phyloP scores from a whole-genome alignment of 1,140 invertebrate genomes.

The Euborellia annulipes region DNA sequence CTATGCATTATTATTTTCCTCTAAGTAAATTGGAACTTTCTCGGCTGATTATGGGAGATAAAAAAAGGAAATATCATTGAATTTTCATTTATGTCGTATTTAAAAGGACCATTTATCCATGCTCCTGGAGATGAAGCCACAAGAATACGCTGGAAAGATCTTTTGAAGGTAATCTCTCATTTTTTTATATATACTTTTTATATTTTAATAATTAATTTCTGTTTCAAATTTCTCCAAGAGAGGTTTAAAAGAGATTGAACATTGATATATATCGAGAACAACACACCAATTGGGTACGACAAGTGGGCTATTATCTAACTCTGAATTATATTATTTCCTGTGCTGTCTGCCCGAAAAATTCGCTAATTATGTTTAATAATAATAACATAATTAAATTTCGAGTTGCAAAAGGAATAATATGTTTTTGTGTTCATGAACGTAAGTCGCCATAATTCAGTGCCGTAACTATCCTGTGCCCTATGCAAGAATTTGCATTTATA shows the following conservation, averaged over 20 bases:
- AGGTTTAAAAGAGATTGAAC: constrained; percentile 8
- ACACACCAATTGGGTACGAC: constrained; percentile 43
- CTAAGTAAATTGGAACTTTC: constrained; percentile 35
- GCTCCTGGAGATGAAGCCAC: constrained; percentile 36
- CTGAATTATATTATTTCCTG: constrained; percentile 35
- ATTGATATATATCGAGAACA: no score
- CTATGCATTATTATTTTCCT: constrained; percentile 46
- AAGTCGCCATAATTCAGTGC: no score
- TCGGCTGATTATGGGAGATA: constrained; percentile 45
- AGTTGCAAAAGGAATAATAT: constrained; percentile 16
- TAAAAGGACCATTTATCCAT: constrained; percentile 47
- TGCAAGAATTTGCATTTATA: no score
- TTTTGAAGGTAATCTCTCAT: constrained; percentile 26
- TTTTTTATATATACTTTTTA: no score
- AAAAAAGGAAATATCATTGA: constrained; percentile 42
- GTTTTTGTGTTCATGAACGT: not conserved
- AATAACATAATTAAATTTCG: constrained; percentile 17
- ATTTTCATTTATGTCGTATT: constrained; percentile 37
- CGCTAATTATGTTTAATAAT: constrained; percentile 2
- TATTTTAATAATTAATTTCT: constrained; percentile 15
- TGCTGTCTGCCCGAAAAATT: constrained; percentile 27
- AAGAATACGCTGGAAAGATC: constrained; percentile 35
- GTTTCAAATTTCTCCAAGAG: constrained; percentile 21
- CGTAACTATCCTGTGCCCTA: no score
- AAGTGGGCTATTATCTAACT: constrained; percentile 41